Conservation (phyloP, 2,113 vertebrate species). For the Grus americana region DNA sequence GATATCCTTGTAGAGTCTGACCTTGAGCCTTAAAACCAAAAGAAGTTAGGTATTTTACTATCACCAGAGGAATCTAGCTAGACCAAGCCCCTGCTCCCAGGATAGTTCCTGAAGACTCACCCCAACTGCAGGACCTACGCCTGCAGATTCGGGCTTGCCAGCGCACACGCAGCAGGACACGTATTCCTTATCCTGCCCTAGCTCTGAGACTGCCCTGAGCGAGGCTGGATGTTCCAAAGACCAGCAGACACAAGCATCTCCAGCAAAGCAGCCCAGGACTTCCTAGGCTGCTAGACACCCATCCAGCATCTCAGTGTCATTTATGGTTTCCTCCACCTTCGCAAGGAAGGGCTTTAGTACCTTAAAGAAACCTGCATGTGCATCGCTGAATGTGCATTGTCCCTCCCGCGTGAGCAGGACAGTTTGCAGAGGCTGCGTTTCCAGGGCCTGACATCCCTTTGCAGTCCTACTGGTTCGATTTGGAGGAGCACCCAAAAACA, state of each 20-base stretch:
- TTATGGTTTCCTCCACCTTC: not conserved
- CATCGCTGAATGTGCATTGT: not conserved
- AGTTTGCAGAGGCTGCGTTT: not conserved
- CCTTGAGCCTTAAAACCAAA: not conserved
- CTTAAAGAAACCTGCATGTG: not conserved
- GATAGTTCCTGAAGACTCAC: not conserved
- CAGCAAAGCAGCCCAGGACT: not conserved
- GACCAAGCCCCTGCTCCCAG: not conserved
- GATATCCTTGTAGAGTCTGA: not conserved
- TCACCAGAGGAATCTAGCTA: not conserved
- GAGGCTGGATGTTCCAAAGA: not conserved
- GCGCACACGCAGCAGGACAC: not conserved
- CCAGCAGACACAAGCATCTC: rapidly evolving
- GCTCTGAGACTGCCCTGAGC: not conserved
- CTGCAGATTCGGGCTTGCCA: not conserved
- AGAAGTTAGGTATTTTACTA: not conserved
- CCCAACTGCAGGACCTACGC: not conserved
- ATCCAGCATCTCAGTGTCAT: not conserved
- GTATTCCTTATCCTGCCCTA: not conserved
- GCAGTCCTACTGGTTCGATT: not conserved
- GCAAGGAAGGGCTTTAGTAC: not conserved
- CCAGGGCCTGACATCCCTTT: not conserved
- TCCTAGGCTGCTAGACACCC: not conserved
- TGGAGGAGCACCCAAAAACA: not conserved
- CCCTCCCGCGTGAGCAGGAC: not conserved